These are phyloP conservation scores for Pelmatolapia mariae DNA, from an alignment of 2,113 vertebrate genomes.

Conservation along the genomic window DNA sequence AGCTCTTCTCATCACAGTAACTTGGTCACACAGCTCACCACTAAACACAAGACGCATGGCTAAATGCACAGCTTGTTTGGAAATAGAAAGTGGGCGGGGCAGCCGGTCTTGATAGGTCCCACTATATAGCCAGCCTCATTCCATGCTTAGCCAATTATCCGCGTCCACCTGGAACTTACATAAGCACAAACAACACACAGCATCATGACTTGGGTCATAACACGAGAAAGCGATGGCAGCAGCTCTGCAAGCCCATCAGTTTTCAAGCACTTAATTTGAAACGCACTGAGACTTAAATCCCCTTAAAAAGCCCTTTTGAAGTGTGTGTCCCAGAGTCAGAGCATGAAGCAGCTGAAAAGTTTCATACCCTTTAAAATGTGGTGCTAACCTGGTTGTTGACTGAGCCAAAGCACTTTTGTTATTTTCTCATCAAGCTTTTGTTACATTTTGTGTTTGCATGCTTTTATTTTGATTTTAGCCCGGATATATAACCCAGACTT, in stretches of 20 bases:
- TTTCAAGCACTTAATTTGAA: not conserved
- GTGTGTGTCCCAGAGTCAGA: not conserved
- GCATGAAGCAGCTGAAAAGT: not conserved
- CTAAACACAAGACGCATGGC: not conserved
- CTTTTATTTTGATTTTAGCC: constrained; percentile 9
- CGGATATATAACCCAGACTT: not conserved
- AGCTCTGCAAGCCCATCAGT: not conserved
- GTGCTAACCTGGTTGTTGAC: constrained; percentile 21
- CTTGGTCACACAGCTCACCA: not conserved
- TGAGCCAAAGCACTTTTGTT: constrained; percentile 34
- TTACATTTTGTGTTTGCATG: constrained; percentile 48
- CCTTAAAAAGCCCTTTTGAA: not conserved
- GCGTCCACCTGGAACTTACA: not conserved
- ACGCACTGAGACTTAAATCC: not conserved
- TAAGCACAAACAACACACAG: not conserved
- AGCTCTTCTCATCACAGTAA: not conserved
- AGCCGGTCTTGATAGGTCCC: not conserved
- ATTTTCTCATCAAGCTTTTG: not conserved
- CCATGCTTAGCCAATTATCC: not conserved
- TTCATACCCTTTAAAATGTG: constrained; percentile 28
- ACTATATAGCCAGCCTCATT: not conserved
- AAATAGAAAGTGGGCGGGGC: not conserved
- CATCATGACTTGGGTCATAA: not conserved
- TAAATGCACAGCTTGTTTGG: not conserved
- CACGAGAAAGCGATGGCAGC: not conserved